phyloP scores from a whole-genome alignment of 92 coral and sea anemone genomes.

The Porites evermanni region DNA sequence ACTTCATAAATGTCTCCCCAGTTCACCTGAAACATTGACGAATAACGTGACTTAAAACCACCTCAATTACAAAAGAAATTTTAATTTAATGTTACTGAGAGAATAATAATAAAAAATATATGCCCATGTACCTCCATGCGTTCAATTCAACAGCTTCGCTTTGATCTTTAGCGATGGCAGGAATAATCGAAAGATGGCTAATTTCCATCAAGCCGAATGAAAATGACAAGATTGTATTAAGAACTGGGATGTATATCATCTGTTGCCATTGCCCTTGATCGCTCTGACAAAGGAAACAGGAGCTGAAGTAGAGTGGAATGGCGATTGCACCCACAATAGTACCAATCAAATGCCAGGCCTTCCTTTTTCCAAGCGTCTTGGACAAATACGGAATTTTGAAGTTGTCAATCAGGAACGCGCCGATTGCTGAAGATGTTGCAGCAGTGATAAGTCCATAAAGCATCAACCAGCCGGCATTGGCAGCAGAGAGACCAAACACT shows the following conservation, averaged over 20 bases:
- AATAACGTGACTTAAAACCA: too few species aligned
- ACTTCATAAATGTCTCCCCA: too few species aligned
- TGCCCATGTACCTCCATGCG: constrained; percentile 16
- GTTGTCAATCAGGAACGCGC: constrained; percentile 26
- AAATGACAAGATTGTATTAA: neutral
- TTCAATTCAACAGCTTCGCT: neutral
- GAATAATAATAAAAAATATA: neutral
- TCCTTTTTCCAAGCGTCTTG: constrained; percentile 24
- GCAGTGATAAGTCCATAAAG: neutral
- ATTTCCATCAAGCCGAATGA: neutral
- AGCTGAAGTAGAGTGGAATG: constrained; percentile 15
- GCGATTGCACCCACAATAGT: neutral
- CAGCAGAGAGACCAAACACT: constrained; percentile 16
- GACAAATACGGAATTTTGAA: constrained; percentile 31
- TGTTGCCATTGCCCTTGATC: constrained; percentile 21
- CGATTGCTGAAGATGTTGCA: neutral
- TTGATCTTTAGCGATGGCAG: constrained; percentile 20
- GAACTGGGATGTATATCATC: constrained; percentile 1
- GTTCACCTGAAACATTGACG: too few species aligned
- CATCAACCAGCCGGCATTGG: constrained; percentile 22
- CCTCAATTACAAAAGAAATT: too few species aligned
- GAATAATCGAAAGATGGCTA: constrained; percentile 10
- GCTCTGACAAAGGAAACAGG: constrained; percentile 12
- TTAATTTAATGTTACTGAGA: too few species aligned
- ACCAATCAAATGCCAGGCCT: constrained; percentile 38